Evolutionary conservation across 1,140 invertebrate genomes (phyloP), one percentile per base, ranked within the genome.

Genomic region (Anthonomus grandis): DNA sequence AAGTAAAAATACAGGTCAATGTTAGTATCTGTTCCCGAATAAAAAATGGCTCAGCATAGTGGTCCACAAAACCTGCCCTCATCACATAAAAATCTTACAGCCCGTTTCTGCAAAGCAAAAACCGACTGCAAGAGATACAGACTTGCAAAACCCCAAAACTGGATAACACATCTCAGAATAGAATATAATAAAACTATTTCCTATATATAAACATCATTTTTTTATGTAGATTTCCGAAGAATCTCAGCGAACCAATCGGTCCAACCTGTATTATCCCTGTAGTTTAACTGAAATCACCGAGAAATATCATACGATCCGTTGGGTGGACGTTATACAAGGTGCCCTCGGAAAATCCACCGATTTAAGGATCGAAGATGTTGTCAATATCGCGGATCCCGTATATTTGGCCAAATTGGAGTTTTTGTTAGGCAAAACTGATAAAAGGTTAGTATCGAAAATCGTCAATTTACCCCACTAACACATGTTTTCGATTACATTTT

Each of bases 271-370:
- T 34, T 12, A 34, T 34, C 31, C 15, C 31, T 2, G 10, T 34
- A 34, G 10, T 12, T 13, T 13, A 34, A 34, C 12, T 34, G 9
- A 8, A 82, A 95, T 47, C 70, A 67, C 79, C 36, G 82, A 84
- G 39, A n/a, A n/a, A n/a, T 90, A 86, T 67, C 83, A 86, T 3
- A 81, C 48, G 22, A 61, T 70, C 17, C 59, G 54, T 4, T 93
- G 91, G 91, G 68, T 83, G 52, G 80, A 86, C 38, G 95, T 93
- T 68, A 84, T 95, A 64, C 90, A 90, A 70, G 84, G 75, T 0
- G 70, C 95, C 6, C 74, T 97, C 6, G 77, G 36, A 27, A 62
- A 79, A 0, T 78, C 78, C 3, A 72, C 83, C 0, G 64, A 72
- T 37, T 75, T 97, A 0, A 76, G 74, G 2, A 75, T 81, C 0